A percentile compares a stretch with the other conserved stretches of the same genome.
phyloP scores from a whole-genome alignment of 1,140 invertebrate species.

The Drosophila bocki region DNA sequence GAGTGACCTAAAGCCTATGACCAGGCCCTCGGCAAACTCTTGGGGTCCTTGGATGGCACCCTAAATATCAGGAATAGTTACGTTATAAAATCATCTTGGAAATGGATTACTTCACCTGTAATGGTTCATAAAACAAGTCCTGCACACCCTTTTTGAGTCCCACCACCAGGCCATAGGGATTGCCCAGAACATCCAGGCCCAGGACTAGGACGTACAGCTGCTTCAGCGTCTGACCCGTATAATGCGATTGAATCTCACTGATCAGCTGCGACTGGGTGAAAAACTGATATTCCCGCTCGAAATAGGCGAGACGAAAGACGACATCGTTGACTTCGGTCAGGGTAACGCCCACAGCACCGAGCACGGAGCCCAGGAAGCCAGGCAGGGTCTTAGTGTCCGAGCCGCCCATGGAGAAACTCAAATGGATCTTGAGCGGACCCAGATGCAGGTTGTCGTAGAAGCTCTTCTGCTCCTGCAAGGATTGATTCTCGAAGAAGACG shows the following conservation, averaged over 20 bases:
- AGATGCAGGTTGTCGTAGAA: constrained; percentile 98
- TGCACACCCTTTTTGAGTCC: constrained; percentile 98
- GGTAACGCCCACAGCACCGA: constrained; percentile 96
- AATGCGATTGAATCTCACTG: constrained; percentile 94
- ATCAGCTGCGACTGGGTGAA: constrained; percentile 94
- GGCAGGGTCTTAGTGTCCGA: constrained; percentile 86
- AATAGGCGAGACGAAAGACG: constrained; percentile 98
- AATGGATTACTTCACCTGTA: constrained; percentile 88
- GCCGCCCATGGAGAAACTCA: constrained; percentile 89
- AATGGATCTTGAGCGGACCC: constrained; percentile 96
- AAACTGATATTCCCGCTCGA: constrained; percentile 96
- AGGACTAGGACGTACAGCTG: constrained; percentile 98
- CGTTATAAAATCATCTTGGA: no score
- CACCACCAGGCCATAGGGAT: constrained; percentile 97
- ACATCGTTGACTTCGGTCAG: constrained; percentile 99
- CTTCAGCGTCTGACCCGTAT: constrained; percentile 95
- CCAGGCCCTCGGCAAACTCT: constrained; percentile 98
- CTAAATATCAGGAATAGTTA: constrained; percentile 80
- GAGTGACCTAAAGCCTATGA: constrained; percentile 95
- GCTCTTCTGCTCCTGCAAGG: constrained; percentile 92
- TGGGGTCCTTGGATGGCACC: constrained; percentile 99
- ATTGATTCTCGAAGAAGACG: constrained; percentile 87
- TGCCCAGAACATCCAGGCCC: constrained; percentile 98
- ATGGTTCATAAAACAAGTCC: constrained; percentile 99
- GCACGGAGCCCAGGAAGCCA: constrained; percentile 90